Conservation (phyloP, 2,797 vertebrate genomes). For the Falco biarmicus region DNA sequence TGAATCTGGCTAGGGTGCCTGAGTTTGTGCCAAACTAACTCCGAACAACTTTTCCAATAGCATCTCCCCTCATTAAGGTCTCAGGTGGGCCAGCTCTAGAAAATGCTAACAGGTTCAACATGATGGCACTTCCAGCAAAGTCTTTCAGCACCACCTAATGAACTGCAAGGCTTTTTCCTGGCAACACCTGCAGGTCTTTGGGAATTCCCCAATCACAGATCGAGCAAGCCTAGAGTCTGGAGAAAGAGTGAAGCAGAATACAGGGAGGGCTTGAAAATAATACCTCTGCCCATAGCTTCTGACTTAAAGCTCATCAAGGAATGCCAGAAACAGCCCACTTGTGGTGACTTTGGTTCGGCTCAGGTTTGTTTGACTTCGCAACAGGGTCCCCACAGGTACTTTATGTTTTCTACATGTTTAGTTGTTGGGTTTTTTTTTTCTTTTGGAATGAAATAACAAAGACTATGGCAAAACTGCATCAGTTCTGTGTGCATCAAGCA, state of each 20-base stretch:
- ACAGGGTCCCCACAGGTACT: not conserved
- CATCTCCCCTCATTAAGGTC: not conserved
- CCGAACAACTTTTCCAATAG: not conserved
- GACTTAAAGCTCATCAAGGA: not conserved
- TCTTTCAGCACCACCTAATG: slow-evolving; percentile 36
- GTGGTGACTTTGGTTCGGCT: not conserved
- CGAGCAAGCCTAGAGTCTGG: not conserved
- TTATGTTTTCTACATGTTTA: not conserved
- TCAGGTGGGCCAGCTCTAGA: not conserved
- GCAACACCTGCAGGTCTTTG: not conserved
- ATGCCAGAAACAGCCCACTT: not conserved
- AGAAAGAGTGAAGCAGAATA: not conserved
- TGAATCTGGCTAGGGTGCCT: not conserved
- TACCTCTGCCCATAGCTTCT: not conserved
- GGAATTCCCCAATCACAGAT: not conserved
- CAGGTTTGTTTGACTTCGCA: not conserved
- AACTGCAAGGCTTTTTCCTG: not conserved
- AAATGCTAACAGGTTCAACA: not conserved
- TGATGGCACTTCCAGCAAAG: not conserved
- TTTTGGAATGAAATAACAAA: not conserved
- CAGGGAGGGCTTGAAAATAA: not conserved
- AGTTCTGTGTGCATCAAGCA: not conserved
- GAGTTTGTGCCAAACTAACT: not conserved
- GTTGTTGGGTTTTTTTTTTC: not conserved
- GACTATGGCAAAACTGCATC: not conserved